phyloP scores from a whole-genome alignment of 2,888 invertebrate genomes.

The Coenonympha glycerion region DNA sequence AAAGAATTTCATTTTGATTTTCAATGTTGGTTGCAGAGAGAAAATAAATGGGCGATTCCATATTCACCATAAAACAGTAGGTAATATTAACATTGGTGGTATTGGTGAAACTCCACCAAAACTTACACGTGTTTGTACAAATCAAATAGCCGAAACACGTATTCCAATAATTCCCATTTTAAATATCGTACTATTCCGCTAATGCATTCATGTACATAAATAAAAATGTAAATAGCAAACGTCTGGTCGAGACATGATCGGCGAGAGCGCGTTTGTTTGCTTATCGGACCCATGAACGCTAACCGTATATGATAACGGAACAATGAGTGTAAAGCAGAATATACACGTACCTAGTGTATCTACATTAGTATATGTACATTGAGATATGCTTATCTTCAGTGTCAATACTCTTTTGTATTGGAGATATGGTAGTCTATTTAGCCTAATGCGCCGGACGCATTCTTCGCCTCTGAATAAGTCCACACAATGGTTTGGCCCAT shows the following conservation, averaged over 20 bases:
- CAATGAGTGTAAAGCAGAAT: conserved; percentile 66
- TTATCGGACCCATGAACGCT: conserved; percentile 67
- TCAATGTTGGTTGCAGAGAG: too few relatives aligned
- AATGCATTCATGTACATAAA: conserved; percentile 23
- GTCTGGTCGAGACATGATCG: conserved; percentile 24
- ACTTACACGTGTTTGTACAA: conserved; percentile 15
- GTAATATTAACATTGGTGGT: background rate
- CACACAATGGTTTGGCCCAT: conserved; percentile 60
- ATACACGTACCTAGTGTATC: conserved; percentile 43
- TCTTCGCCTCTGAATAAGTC: conserved; percentile 63
- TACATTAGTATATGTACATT: conserved; percentile 47
- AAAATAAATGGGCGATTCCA: background rate
- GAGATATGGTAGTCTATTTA: conserved; percentile 70
- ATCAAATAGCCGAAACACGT: background rate
- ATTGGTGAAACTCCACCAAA: too few relatives aligned
- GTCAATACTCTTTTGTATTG: conserved; percentile 74
- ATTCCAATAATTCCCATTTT: conserved; percentile 7
- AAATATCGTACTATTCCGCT: conserved; percentile 20
- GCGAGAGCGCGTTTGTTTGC: conserved; percentile 53
- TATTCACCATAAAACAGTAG: background rate
- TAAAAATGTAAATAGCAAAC: conserved; percentile 27
- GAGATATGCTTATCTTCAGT: conserved; percentile 68
- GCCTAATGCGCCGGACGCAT: conserved; percentile 66
- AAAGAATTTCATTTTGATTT: too few relatives aligned
- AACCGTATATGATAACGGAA: conserved; percentile 69